Conservation (phyloP, 2,113 vertebrate species). For the Oenanthe melanoleuca region DNA sequence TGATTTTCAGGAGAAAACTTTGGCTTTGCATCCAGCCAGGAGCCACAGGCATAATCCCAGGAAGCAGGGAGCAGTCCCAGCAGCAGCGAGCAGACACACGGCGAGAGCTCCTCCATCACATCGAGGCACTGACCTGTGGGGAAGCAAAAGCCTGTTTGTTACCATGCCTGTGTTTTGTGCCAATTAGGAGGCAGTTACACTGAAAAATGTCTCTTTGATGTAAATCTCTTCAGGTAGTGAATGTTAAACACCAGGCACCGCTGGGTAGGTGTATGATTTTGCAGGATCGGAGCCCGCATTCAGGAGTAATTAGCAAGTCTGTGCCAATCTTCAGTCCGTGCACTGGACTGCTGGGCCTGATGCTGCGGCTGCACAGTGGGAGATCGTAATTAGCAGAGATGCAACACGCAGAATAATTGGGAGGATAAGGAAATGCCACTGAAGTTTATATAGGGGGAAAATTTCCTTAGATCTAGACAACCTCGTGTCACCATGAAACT, state of each 20-base stretch:
- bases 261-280: slow-evolving; percentile 28
- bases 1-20: slow-evolving; percentile 24
- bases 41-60: background rate
- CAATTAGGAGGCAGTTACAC: slow-evolving; percentile 48
- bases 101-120: background rate
- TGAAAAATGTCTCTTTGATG: slow-evolving; percentile 51
- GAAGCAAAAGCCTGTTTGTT: slow-evolving; percentile 40
- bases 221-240: slow-evolving; percentile 54
- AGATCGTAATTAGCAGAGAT: slow-evolving; percentile 24
- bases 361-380: background rate
- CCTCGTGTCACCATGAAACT: background rate
- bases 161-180: slow-evolving; percentile 37
- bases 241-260: slow-evolving; percentile 32
- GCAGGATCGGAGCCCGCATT: background rate
- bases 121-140: background rate
- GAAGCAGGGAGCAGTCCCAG: background rate
- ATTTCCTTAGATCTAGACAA: slow-evolving; percentile 22
- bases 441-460: background rate
- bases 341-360: slow-evolving; percentile 12
- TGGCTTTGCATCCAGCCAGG: background rate
- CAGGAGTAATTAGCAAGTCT: slow-evolving; percentile 48
- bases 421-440: slow-evolving; percentile 15
- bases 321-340: background rate
- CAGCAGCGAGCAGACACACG: background rate
- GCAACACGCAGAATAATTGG: slow-evolving; percentile 34